phyloP scores from a whole-genome alignment of 1,140 invertebrate genomes.

The Bombus soroeensis region DNA sequence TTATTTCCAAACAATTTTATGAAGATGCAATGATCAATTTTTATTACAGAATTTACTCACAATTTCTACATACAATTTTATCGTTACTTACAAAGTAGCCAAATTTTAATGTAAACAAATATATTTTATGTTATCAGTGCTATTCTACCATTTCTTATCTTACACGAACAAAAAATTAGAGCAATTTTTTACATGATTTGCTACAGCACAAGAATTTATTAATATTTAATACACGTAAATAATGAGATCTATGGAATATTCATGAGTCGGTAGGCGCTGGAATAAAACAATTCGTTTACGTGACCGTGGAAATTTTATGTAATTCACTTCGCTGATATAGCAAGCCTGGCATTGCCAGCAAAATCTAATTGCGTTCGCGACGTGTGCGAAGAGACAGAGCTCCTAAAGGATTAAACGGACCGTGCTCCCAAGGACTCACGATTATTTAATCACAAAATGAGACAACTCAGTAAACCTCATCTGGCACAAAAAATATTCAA shows the following conservation, averaged over 20 bases:
- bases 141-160: background rate
- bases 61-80: no score
- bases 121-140: background rate
- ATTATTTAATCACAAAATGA: background rate
- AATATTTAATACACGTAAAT: slow-evolving; percentile 2
- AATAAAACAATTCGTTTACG: slow-evolving; percentile 5
- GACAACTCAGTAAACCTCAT: background rate
- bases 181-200: background rate
- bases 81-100: no score
- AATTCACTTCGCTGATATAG: slow-evolving; percentile 18
- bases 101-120: no score
- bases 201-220: background rate
- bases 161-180: background rate
- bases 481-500: background rate
- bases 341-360: background rate
- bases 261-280: background rate
- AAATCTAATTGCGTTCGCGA: slow-evolving; percentile 22
- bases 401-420: slow-evolving; percentile 10
- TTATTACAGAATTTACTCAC: background rate
- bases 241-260: slow-evolving; percentile 29
- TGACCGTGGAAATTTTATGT: slow-evolving; percentile 9
- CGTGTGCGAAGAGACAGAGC: background rate
- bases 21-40: background rate
- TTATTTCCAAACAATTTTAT: background rate
- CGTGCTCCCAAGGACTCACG: background rate